Percentiles rank a stretch among this genome's conserved stretches.
Evolutionary conservation across 2,888 invertebrate genomes (phyloP).

Genomic region (Melanchra persicariae): DNA sequence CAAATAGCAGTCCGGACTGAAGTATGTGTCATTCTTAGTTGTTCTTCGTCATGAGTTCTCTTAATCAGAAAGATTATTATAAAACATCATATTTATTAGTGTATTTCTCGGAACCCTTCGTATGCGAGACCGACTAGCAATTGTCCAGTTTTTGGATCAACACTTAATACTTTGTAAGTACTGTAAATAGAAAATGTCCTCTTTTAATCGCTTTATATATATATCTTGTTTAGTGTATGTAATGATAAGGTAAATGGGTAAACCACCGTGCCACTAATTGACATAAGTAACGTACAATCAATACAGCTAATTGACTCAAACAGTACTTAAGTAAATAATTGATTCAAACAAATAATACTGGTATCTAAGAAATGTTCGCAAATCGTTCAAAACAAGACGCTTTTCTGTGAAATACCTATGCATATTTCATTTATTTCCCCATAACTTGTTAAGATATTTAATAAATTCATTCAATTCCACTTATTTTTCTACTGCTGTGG

Average conservation of each 20-base stretch:
- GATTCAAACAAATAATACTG: neutral
- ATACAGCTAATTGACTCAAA: neutral
- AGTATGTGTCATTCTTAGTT: too few species aligned
- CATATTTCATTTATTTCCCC: conserved; percentile 29
- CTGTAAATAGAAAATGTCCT: too few species aligned
- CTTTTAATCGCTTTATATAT: neutral
- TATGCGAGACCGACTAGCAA: too few species aligned
- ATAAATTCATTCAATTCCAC: conserved; percentile 16
- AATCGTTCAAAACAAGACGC: conserved; percentile 3
- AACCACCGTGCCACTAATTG: neutral
- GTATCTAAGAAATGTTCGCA: conserved; percentile 17
- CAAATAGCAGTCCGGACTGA: too few species aligned
- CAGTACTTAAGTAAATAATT: neutral
- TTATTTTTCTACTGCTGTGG: conserved; percentile 5
- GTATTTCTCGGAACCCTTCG: too few species aligned
- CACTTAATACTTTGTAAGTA: too few species aligned
- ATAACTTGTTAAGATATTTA: conserved; percentile 23
- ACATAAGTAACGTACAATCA: neutral
- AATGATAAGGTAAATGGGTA: neutral
- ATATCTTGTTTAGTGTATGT: neutral
- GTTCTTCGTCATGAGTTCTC: too few species aligned
- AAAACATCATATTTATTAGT: too few species aligned
- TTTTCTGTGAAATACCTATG: conserved; percentile 32
- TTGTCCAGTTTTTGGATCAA: too few species aligned
- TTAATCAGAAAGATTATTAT: too few species aligned